Evolutionary conservation across 2,888 invertebrate species (phyloP), one percentile per base, ranked within the genome.

Genomic region (Lamellibrachia satsuma): DNA sequence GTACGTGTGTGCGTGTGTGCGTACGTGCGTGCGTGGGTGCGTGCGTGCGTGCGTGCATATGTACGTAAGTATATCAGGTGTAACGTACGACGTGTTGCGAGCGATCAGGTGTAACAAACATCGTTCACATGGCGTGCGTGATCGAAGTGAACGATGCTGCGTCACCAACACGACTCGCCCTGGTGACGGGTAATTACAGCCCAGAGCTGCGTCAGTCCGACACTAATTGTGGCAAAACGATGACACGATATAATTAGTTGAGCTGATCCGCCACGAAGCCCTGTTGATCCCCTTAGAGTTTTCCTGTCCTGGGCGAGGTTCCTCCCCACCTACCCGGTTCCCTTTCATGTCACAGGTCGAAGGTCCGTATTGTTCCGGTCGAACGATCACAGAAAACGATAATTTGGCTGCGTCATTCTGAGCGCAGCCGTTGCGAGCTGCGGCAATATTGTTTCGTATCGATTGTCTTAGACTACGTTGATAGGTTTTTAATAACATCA

Each of bases 231-330:
- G 75, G 15, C 75, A 75, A 75, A 75, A 75, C 75, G 75, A 75
- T 75, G 75, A 75, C 75, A 75, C 75, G 75, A 75, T 75, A 75
- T 75, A 75, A 75, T 75, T 75, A 75, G 22, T n/a, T 22, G 15
- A 75, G n/a, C 75, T 75, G 75, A 75, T 75, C 75, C 75, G 75
- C 75, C 75, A 75, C 75, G 75, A 75, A 75, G 75, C 75, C 75
- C 75, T n/a, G 75, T 75, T 75, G 75, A 75, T 75, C 75, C 75
- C 75, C 75, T 75, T n/a, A 4, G 75, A 75, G 75, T 75, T 75
- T 75, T n/a, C 75, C 75, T 6, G n/a, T 75, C 75, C 22, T 75
- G 15, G 75, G 75, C 22, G 75, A 75, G 75, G 15, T 75, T 75
- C 75, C 2, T 75, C 75, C 75, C 22, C 2, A 22, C 75, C 75